Base-by-base conservation (phyloP, 2,113 vertebrate species). In the Zosterops hypoxanthus region DNA sequence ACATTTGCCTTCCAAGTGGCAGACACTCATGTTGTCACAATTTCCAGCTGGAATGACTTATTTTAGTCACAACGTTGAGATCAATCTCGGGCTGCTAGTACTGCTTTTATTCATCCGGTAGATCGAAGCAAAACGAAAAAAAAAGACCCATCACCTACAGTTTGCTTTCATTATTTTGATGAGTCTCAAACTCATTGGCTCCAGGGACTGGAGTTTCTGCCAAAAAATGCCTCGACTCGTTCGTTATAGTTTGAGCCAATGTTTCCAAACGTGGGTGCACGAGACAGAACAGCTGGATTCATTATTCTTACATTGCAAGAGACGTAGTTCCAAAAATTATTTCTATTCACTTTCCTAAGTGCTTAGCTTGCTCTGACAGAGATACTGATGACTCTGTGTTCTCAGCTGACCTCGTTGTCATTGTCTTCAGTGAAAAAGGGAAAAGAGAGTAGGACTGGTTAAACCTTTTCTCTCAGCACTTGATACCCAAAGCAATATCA, bases 41-140 rank as follows among this genome's bases (percentile, higher is more conserved):
- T 94, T 96, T 93, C 85, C 90, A 94, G 85, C 82, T 71, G 85
- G 92, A 95, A 91, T 90, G 82, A 83, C 90, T 95, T 90, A 88
- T 93, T 96, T 90, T 66, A 94, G 85, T 88, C 90, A 81, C 85
- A 92, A 75, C 3, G 16, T 5, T 70, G 75, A 93, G 95, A 95
- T 94, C 90, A 90, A 73, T 96, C 79, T 72, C 20, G 3, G 47
- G 47, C 90, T 96, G 94, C 86, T 86, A 94, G 91, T 44, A 42
- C 31, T 66, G 93, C 76, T 95, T 95, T 94, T 96, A 83, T 90
- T 97, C 88, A 89, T 78, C 82, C 9, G 12, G 56, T 70, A 81
- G 93, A 94, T 73, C 3, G 56, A 96, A 93, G 34, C 22, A 82
- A 96, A 94, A 92, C 75, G 82, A 85, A 91, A 93, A 93, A 91